These are phyloP conservation scores for Plebejus argus DNA, from an alignment of 2,888 invertebrate species.

Conservation along the genomic window DNA sequence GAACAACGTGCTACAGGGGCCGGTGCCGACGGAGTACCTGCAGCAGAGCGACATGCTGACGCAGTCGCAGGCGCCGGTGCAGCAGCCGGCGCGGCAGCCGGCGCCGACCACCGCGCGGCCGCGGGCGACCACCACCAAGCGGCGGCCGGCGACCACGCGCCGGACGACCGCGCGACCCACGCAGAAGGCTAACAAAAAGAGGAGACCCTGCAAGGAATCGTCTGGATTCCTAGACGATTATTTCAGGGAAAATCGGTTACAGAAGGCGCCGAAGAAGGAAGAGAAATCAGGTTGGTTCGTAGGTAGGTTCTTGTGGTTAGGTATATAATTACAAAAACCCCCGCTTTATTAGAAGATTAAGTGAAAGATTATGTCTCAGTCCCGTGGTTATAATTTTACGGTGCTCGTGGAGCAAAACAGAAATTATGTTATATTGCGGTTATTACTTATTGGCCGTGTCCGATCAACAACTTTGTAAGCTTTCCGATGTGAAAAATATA, in stretches of 20 bases:
- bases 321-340: slow-evolving; percentile 28
- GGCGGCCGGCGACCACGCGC: slow-evolving; percentile 45
- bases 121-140: slow-evolving; percentile 42
- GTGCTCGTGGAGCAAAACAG: background rate
- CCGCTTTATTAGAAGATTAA: slow-evolving; percentile 24
- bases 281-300: slow-evolving; percentile 68
- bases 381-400: background rate
- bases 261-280: slow-evolving; percentile 57
- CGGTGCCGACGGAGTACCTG: slow-evolving; percentile 41
- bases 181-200: slow-evolving; percentile 51
- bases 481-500: background rate
- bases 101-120: slow-evolving; percentile 48
- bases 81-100: slow-evolving; percentile 44
- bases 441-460: background rate
- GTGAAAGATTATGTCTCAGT: slow-evolving; percentile 39
- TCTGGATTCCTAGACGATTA: slow-evolving; percentile 61
- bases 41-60: slow-evolving; percentile 43
- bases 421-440: slow-evolving; percentile 2
- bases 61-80: slow-evolving; percentile 40
- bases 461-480: background rate
- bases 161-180: slow-evolving; percentile 43
- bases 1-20: slow-evolving; percentile 47
- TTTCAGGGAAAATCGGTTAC: slow-evolving; percentile 57
- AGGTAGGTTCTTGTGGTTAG: slow-evolving; percentile 54
- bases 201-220: slow-evolving; percentile 61